A percentile compares a stretch with the other conserved stretches of the same genome.
phyloP scores from a whole-genome alignment of 2,113 vertebrate genomes.

The Anolis sagrei region DNA sequence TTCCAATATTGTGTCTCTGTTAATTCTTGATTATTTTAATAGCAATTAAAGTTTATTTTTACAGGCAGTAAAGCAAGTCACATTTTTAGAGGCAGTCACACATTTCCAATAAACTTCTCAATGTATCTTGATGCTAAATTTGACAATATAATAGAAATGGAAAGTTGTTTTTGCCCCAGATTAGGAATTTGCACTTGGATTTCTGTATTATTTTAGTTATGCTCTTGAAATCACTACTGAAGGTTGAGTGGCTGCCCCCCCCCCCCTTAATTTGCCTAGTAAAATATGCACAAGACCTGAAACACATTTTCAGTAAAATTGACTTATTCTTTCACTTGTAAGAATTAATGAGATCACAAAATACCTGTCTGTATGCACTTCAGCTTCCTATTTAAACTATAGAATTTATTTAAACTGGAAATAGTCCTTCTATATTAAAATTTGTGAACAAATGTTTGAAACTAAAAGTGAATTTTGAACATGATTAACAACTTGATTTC shows the following conservation, averaged over 20 bases:
- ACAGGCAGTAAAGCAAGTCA: neutral
- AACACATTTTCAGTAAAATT: slow-evolving; percentile 24
- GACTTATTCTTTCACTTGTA: neutral
- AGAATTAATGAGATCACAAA: slow-evolving; percentile 15
- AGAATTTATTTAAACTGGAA: slow-evolving; percentile 10
- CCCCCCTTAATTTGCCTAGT: slow-evolving; percentile 11
- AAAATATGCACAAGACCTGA: slow-evolving; percentile 54
- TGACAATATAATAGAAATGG: slow-evolving; percentile 32
- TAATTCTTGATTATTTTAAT: slow-evolving; percentile 54
- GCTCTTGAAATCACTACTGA: slow-evolving; percentile 48
- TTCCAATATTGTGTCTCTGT: slow-evolving; percentile 49
- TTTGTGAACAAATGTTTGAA: slow-evolving; percentile 67
- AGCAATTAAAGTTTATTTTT: slow-evolving; percentile 39
- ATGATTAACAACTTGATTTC: slow-evolving; percentile 66
- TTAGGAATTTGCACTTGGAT: slow-evolving; percentile 2
- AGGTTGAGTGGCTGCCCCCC: slow-evolving; percentile 49
- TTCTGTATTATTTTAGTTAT: neutral
- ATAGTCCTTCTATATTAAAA: slow-evolving; percentile 55
- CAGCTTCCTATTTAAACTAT: neutral
- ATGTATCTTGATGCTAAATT: slow-evolving; percentile 34
- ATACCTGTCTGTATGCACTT: neutral
- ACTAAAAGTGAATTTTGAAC: slow-evolving; percentile 41
- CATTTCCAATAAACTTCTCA: slow-evolving; percentile 49
- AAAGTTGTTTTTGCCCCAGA: slow-evolving; percentile 18
- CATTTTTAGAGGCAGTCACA: too few relatives aligned